Percentiles rank a stretch among this genome's conserved stretches.
phyloP scores from a whole-genome alignment of 1,140 invertebrate species.

The Ooceraea biroi region DNA sequence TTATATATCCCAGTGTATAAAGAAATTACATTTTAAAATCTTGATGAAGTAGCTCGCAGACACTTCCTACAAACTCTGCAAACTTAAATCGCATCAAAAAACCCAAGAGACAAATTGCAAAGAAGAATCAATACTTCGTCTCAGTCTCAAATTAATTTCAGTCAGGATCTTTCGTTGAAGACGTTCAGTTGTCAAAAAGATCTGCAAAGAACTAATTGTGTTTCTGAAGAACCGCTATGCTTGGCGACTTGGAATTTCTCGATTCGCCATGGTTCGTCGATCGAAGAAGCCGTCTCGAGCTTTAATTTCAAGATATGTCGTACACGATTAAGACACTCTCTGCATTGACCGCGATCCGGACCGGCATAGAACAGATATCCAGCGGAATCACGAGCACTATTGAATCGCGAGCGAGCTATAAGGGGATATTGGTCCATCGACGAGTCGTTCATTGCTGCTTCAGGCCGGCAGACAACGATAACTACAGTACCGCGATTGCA shows the following conservation, averaged over 20 bases:
- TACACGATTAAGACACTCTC: background rate
- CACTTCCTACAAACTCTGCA: too few species aligned
- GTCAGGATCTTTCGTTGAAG: background rate
- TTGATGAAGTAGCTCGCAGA: background rate
- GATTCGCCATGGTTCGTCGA: constrained; percentile 1
- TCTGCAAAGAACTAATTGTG: background rate
- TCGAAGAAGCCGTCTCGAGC: background rate
- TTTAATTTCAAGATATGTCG: background rate
- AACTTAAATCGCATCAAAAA: background rate
- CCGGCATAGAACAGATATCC: constrained; percentile 11
- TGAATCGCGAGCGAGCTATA: constrained; percentile 8
- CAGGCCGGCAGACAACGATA: background rate
- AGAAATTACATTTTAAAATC: background rate
- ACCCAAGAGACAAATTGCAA: background rate
- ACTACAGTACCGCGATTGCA: constrained; percentile 11
- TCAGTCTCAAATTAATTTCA: background rate
- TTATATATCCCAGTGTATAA: background rate
- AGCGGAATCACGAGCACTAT: constrained; percentile 18
- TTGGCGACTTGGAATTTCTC: background rate
- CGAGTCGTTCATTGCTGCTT: background rate
- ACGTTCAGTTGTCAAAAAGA: background rate
- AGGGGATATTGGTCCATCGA: constrained; percentile 9
- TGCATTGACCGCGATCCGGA: background rate
- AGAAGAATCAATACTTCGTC: background rate
- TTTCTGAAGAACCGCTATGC: background rate